Base-by-base conservation (phyloP, 2,888 invertebrate genomes). In the Drosophila emarginata region DNA sequence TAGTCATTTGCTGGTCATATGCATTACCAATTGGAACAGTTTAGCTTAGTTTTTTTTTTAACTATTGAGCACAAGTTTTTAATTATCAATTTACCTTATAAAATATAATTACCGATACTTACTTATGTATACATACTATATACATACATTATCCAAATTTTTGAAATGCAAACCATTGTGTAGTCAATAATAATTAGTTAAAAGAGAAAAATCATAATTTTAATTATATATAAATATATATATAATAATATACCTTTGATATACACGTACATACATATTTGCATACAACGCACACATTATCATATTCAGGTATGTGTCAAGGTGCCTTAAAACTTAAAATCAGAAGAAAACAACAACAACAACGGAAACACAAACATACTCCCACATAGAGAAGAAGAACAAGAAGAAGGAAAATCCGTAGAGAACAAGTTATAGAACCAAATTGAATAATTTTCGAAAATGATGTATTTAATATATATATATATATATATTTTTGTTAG, bases 1-100 rank as follows among this genome's bases (percentile, higher is more conserved):
- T 67, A 88, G 84, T 88, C 83, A 84, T 87, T 82, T 84, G 89
- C 89, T 89, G 88, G 83, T 85, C 83, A 84, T 82, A 83, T 86
- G 88, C 72, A 76, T 79, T 72, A 66, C 39, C 36, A 28, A 56
- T 66, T 59, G 56, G 37, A 67, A 64, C 18, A 37, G 52, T 21
- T 45, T 45, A 45, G 14, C 45, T 21, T 45, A 45, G 45, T 45
- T 45, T 4, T 14, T 18, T 45, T 45, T 11, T 45, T 45, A 62
- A 36, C 52, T 51, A 32, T 9, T 58, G 18, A 56, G 56, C 56
- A 56, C 56, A 66, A 57, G 18, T 40, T 11, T 53, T 23, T 62
- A 50, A 40, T 32, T 32, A 32, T 32, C 32, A 9, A 32, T 2
- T 11, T 15, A 40, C 50, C 32, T 12, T 52, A n/a, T 15, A 23